Base-by-base conservation (phyloP, 2,888 invertebrate genomes). In the Spatulosminthurus flaviceps region DNA sequence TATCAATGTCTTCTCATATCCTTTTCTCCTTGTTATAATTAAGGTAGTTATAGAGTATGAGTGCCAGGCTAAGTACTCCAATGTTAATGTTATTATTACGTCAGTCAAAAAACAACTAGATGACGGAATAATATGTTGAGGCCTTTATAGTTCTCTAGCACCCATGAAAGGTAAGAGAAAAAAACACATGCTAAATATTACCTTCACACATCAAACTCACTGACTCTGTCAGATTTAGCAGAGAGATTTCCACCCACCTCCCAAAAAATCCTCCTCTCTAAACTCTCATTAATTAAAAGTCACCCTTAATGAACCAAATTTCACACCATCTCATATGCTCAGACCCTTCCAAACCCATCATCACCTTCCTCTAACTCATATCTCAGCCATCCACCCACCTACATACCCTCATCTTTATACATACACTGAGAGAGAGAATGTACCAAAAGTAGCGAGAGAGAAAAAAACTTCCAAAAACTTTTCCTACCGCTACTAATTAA, bases 191-290 rank as follows among this genome's bases (percentile, higher is more conserved):
- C 51, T 76, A 76, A 76, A 69, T 76, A 76, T 76, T 67, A 76
- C 76, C 76, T 76, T 76, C 67, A 67, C 67, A 26, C 29, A 43
- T 76, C 76, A 76, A 76, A 67, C 13, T 69, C 28, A 76, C 26
- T 41, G 51, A 76, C 67, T 69, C 67, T 76, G 76, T 76, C 76
- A 76, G 76, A 76, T 69, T 76, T 69, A 66, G 75, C 26, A 75
- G 66, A 11, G 22, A 75, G 75, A 75, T 43, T 75, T 69, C 76
- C 75, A 34, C 21, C 34, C 64, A 11, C 51, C 1, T 51, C 26
- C 26, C 5, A 26, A 0, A n/a, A 24, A n/a, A n/a, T n/a, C n/a
- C 16, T 69, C 69, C 16, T 28, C 19, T 34, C 9, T 7, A 13
- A 29, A 72, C 26, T 75, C 66, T 66, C 75, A 75, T 75, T 75